These are phyloP conservation scores for Premnoplex brunnescens DNA, from an alignment of 2,797 vertebrate species.

Conservation along the genomic window DNA sequence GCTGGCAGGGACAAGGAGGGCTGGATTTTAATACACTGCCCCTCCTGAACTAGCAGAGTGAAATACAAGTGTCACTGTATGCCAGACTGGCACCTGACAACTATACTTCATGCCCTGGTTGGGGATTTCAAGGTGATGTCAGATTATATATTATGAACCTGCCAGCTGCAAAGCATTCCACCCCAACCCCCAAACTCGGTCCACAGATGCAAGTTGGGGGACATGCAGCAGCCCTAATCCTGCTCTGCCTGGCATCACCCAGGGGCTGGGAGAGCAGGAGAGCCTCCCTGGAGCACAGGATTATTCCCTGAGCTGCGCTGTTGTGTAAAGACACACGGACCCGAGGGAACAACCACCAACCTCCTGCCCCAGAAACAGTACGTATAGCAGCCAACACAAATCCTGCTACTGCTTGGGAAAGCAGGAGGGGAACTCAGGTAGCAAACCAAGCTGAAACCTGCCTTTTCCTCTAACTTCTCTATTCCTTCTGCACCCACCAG, in stretches of 20 bases:
- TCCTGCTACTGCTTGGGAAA: not conserved
- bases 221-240: not conserved
- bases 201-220: not conserved
- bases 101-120: constrained; percentile 60
- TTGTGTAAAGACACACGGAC: not conserved
- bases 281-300: not conserved
- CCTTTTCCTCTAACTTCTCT: not conserved
- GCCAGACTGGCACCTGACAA: constrained; percentile 63
- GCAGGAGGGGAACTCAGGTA: not conserved
- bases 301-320: not conserved
- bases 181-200: not conserved
- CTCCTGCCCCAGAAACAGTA: not conserved
- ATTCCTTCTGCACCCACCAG: not conserved
- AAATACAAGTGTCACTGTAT: not conserved
- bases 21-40: constrained; percentile 64
- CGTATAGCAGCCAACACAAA: fast-evolving
- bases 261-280: not conserved
- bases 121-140: constrained; percentile 70
- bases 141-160: constrained; percentile 49
- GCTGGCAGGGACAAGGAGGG: constrained; percentile 61
- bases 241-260: not conserved
- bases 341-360: not conserved
- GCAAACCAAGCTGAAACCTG: not conserved
- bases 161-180: constrained; percentile 17
- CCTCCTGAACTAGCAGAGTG: constrained; percentile 58